Base-by-base conservation (phyloP, 2,113 vertebrate species). In the Genyomyrus donnyi region DNA sequence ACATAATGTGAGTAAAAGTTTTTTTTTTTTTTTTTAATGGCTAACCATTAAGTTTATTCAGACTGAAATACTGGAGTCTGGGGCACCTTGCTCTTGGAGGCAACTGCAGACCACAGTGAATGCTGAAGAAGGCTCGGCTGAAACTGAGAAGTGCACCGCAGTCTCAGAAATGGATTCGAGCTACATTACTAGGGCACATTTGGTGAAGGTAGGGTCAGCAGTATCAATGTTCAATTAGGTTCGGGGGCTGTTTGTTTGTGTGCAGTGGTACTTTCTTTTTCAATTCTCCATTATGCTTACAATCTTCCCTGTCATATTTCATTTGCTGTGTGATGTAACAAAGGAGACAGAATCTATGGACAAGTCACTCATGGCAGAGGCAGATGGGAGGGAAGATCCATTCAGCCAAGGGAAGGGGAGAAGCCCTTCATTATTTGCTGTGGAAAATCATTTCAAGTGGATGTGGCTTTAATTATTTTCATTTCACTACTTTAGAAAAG, bases 251-350 rank as follows among this genome's bases (percentile, higher is more conserved):
- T 91, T 93, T 93, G 92, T 90, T 88, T 93, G 90, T 92, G 90
- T 89, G 91, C 91, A 91, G 90, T 91, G 90, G 88, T 89, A 88
- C 90, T 91, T 91, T 92, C 89, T 91, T 88, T 90, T 90, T 39
- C 90, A 66, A 90, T 91, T 93, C 90, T 88, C 92, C 90, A 93
- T 94, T 92, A 93, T 91, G 91, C 91, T 89, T 91, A 93, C 92
- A 94, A 93, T 93, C 89, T 91, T 90, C 58, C 90, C 93, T 94
- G 93, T 93, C 93, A 93, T 92, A 93, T 94, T 93, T 94, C 92
- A 94, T 94, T 94, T 94, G 91, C 91, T 70, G 91, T 35, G 77
- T 86, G 90, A 91, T 92, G 92, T 90, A 91, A 90, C 56, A 48
- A 45, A 62, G n/a, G 90, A 52, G 86, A 91, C 90, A 80, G 91